phyloP scores from a whole-genome alignment of 2,888 invertebrate genomes.

The Luffia ferchaultella region DNA sequence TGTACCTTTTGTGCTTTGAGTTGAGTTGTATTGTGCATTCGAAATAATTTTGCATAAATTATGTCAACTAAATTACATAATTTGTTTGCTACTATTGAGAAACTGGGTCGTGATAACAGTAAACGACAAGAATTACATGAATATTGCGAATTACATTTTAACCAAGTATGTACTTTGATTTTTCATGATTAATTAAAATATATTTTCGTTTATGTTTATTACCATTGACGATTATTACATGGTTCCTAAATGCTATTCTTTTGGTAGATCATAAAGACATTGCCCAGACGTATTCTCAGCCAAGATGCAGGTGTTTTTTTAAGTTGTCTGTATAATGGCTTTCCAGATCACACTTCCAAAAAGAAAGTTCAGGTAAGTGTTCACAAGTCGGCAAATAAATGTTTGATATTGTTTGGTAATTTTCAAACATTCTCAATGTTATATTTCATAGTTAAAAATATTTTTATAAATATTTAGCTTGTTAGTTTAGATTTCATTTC shows the following conservation, averaged over 20 bases:
- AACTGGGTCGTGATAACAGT: constrained; percentile 33
- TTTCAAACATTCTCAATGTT: too few relatives aligned
- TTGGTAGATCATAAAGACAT: constrained; percentile 33
- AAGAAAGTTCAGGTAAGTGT: constrained; percentile 36
- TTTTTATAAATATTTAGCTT: too few relatives aligned
- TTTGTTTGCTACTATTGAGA: constrained; percentile 32
- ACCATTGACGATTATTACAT: background rate
- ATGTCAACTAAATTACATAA: too few relatives aligned
- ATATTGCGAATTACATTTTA: constrained; percentile 33
- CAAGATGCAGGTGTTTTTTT: constrained; percentile 41
- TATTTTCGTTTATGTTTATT: background rate
- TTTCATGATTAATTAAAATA: too few relatives aligned
- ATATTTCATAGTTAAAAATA: too few relatives aligned
- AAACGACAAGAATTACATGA: constrained; percentile 37
- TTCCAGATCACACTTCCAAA: constrained; percentile 26
- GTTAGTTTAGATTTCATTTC: too few relatives aligned
- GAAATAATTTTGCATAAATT: too few relatives aligned
- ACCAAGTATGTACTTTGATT: constrained; percentile 24
- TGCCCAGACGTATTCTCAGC: constrained; percentile 35
- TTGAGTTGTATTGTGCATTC: too few relatives aligned
- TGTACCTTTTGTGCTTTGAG: too few relatives aligned
- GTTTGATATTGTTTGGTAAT: too few relatives aligned
- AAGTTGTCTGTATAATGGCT: constrained; percentile 40
- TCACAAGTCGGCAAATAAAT: background rate
- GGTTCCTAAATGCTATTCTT: constrained; percentile 5